Base-by-base conservation (phyloP, 1,140 invertebrate genomes). In the Polyergus mexicanus region DNA sequence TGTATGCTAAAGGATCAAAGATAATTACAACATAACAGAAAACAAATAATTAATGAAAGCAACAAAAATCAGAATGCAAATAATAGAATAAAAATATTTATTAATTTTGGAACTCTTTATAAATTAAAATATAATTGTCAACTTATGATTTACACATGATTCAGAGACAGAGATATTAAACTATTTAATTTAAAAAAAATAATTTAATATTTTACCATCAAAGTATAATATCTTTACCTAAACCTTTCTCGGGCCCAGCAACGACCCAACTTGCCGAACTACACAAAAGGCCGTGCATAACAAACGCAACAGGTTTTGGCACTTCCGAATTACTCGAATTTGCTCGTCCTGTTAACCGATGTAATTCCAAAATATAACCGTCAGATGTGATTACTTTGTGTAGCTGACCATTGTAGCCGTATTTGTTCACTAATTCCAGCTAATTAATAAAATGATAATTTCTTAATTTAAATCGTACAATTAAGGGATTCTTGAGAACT, bases 281-380 rank as follows among this genome's bases (percentile, higher is more conserved):
- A 1, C 95, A 96, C 2, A 98, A 88, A 16, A 98, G 90, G 1
- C 98, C 98, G 91, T 98, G 98, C 94, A 97, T 96, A 0, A 98
- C 91, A 16, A 97, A 96, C 7, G 97, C 96, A 10, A 96, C 96
- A 3, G 95, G 95, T 78, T 95, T 96, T 1, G 93, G 92, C 0
- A 62, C 54, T 22, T 22, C 2, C 19, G 56, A 63, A 0, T 86
- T 19, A 28, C 56, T 84, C 0, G 66, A 51, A 74, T 88, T 86
- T 0, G 25, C 56, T 10, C 88, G 91, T 58, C 93, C 92, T 2
- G 94, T 95, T 88, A 97, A 96, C 51, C 96, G 93, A 84, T 97
- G 96, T 13, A 97, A 51, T 8, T 93, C 92, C 0, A 97, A 88
- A 35, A 97, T 93, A 85, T 97, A 97, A 16, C 95, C 95, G 92